A percentile compares a stretch with the other conserved stretches of the same genome.
Evolutionary conservation across 2,113 vertebrate species (phyloP).

Genomic region (Stictonetta naevosa): DNA sequence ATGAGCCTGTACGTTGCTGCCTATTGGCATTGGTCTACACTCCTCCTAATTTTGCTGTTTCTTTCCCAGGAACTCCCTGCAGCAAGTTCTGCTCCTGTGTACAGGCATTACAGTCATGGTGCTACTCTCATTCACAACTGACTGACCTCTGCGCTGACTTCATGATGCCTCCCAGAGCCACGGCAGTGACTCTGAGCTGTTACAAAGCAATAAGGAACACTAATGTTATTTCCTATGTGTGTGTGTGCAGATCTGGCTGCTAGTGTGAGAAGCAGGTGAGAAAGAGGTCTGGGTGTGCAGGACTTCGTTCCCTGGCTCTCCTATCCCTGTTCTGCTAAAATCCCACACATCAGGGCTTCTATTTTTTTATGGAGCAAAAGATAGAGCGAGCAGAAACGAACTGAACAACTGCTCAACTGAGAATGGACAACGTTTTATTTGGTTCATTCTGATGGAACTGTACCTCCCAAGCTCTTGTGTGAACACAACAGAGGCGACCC

Average conservation of each 20-base stretch:
- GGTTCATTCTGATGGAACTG: background rate
- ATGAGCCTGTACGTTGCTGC: background rate
- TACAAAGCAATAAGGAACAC: constrained; percentile 73
- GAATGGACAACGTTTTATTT: background rate
- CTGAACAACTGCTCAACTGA: background rate
- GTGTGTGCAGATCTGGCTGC: constrained; percentile 51
- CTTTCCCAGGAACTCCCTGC: constrained; percentile 84
- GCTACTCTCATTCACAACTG: constrained; percentile 83
- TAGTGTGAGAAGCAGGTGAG: constrained; percentile 49
- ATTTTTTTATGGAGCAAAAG: constrained; percentile 4
- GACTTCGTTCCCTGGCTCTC: constrained; percentile 58
- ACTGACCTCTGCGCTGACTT: constrained; percentile 72
- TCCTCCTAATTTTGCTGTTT: constrained; percentile 12
- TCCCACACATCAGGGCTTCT: constrained; percentile 43
- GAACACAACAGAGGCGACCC: background rate
- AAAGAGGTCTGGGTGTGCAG: constrained; percentile 45
- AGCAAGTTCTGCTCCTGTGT: constrained; percentile 90
- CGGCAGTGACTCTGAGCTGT: constrained; percentile 51
- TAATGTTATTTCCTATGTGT: constrained; percentile 36
- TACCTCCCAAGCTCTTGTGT: background rate
- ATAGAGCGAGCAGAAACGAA: constrained; percentile 18
- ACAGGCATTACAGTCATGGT: constrained; percentile 91
- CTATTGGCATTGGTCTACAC: background rate
- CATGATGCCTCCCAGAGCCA: constrained; percentile 44
- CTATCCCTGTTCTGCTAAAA: constrained; percentile 54